Evolutionary conservation across 1,140 invertebrate species (phyloP).

Genomic region (Diabrotica undecimpunctata): DNA sequence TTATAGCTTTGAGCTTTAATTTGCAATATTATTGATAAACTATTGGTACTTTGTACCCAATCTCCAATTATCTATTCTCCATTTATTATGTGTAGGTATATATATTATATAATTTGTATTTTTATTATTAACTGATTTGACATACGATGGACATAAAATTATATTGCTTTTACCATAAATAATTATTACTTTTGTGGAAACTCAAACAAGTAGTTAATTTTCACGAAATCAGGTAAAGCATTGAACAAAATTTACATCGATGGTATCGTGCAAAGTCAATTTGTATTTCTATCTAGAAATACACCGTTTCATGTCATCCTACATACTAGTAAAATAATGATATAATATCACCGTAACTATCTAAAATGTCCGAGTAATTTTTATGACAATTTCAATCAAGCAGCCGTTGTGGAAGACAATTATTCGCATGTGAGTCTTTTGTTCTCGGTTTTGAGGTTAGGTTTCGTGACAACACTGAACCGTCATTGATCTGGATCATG

Average conservation of each 20-base stretch:
- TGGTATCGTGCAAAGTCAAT: background rate
- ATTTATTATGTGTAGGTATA: too few species aligned
- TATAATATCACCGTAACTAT: constrained; percentile 2
- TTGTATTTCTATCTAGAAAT: constrained; percentile 1
- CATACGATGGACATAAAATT: too few species aligned
- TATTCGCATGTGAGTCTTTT: constrained; percentile 2
- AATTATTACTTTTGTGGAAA: too few species aligned
- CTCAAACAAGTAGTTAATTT: background rate
- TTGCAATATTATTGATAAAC: too few species aligned
- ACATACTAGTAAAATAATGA: constrained; percentile 1
- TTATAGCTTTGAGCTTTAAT: too few species aligned
- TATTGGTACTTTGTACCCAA: too few species aligned
- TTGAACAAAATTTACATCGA: background rate
- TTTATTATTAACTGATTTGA: too few species aligned
- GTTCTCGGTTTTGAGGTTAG: constrained; percentile 1
- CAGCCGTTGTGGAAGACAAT: background rate
- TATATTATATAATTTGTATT: too few species aligned
- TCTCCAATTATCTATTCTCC: too few species aligned
- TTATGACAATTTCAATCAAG: constrained; percentile 2
- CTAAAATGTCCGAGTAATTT: constrained; percentile 2
- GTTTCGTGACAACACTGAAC: constrained; percentile 1
- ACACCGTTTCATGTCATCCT: constrained; percentile 2
- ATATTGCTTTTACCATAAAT: too few species aligned
- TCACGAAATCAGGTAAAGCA: background rate
- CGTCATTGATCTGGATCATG: background rate